These are phyloP conservation scores for Austrofundulus limnaeus DNA, from an alignment of 2,113 vertebrate species.

Conservation along the genomic window DNA sequence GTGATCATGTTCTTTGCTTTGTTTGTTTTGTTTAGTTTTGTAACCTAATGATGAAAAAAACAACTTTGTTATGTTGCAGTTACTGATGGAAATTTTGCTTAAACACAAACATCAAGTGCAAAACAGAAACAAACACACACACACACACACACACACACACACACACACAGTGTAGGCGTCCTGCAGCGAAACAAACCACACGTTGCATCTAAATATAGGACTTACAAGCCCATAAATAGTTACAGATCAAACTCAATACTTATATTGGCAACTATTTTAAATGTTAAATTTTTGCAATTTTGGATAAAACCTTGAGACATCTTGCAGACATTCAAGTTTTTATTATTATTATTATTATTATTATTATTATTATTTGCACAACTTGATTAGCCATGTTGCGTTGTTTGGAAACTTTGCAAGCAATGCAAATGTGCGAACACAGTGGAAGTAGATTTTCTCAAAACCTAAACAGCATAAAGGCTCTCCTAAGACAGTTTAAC, in stretches of 20 bases:
- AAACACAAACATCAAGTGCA: neutral
- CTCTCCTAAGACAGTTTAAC: neutral
- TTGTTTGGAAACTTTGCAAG: constrained; percentile 33
- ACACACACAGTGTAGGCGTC: constrained; percentile 39
- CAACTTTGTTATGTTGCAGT: constrained; percentile 4
- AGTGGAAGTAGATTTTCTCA: constrained; percentile 10
- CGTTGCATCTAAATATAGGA: constrained; percentile 6
- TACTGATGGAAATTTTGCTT: constrained; percentile 35
- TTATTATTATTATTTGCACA: neutral
- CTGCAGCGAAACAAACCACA: constrained; percentile 27
- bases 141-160: constrained; percentile 6
- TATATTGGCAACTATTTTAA: neutral
- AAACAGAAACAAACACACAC: neutral
- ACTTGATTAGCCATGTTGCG: neutral
- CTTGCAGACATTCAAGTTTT: neutral
- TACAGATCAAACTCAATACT: neutral
- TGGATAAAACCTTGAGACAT: neutral
- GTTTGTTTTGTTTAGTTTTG: constrained; percentile 1
- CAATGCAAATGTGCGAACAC: too few species aligned
- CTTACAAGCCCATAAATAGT: constrained; percentile 21
- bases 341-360: too few species aligned
- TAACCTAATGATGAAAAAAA: neutral
- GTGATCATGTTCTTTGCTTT: neutral
- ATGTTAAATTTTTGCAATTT: neutral
- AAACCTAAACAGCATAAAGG: neutral